A percentile compares a stretch with the other conserved stretches of the same genome.
These are phyloP conservation scores for Neolamprologus tretocephalus DNA, from an alignment of 2,113 vertebrate genomes.

Conservation along the genomic window DNA sequence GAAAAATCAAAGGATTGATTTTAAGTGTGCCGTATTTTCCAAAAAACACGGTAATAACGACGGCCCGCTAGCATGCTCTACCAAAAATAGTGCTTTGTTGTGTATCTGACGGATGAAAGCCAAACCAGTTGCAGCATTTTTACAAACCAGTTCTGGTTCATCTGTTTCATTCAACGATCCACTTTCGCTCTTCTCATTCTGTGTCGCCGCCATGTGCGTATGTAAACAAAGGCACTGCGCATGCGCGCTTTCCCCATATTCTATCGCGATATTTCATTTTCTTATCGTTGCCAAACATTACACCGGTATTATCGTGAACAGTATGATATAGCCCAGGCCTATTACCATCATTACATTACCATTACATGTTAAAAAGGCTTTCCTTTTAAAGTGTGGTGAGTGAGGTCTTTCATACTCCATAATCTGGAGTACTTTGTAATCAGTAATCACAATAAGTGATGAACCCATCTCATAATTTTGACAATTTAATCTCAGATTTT, in stretches of 20 bases:
- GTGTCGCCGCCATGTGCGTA: background rate
- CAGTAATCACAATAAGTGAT: background rate
- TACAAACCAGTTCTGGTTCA: background rate
- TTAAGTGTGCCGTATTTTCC: background rate
- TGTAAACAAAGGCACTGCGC: background rate
- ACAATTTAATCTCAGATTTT: background rate
- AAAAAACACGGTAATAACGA: background rate
- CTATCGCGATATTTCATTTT: background rate
- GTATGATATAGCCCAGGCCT: background rate
- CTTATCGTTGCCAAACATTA: background rate
- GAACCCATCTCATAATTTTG: background rate
- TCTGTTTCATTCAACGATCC: background rate
- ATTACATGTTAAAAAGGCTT: background rate
- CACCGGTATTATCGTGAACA: background rate
- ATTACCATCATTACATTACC: background rate
- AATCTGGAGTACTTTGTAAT: background rate
- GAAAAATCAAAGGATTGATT: background rate
- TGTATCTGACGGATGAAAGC: background rate
- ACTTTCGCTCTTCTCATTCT: background rate
- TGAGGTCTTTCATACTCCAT: background rate
- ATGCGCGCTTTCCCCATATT: background rate
- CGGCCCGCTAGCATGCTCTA: rapidly evolving
- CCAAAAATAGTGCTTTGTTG: background rate
- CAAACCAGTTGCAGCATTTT: background rate
- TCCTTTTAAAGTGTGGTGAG: background rate